Evolutionary conservation across 2,113 vertebrate genomes (phyloP), one percentile per base, ranked within the genome.

Genomic region (Caretta caretta): DNA sequence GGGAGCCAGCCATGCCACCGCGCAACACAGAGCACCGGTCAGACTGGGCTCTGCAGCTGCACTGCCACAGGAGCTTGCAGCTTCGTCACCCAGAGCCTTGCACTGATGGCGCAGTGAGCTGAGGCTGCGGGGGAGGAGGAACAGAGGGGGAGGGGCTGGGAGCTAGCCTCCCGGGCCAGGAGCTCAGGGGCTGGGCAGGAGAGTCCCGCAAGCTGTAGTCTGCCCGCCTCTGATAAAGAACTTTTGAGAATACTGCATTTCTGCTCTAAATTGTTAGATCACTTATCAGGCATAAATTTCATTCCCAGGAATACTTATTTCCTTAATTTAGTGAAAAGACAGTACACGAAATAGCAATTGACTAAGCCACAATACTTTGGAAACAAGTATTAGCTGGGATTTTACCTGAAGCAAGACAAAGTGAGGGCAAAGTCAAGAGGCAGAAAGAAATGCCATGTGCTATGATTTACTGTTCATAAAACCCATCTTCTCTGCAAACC

Each of bases 261-360:
- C 79, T 2, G 46, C n/a, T 1, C 0, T 11, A 38, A 3, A 65
- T 38, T n/a, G 1, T 1, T 22, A 2, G 46, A 14, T 24, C 88
- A 0, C 22, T 0, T 19, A 5, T 11, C 59, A 6, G 29, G 3
- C 79, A 4, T 7, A 29, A 1, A 0, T 56, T 3, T 4, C 31
- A 3, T 0, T 46, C 31, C 42, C 1, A 78, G 42, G 38, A 78
- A 48, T 78, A 48, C 42, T 78, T 78, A 48, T 46, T 48, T 78
- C 42, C 25, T 48, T 46, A 27, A 27, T 16, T 16, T 10, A 25
- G 42, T 78, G 42, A 48, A 42, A 48, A 78, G 12, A 46, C 3
- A 48, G 75, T 46, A 78, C 27, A 12, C 4, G 2, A 42, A 78
- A 14, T 72, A 72, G 20, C n/a, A 38, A 38, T 35, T 72, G 35